Evolutionary conservation across 2,888 invertebrate genomes (phyloP), one percentile per base, ranked within the genome.

Genomic region (Amblyjoppa fuscipennis): DNA sequence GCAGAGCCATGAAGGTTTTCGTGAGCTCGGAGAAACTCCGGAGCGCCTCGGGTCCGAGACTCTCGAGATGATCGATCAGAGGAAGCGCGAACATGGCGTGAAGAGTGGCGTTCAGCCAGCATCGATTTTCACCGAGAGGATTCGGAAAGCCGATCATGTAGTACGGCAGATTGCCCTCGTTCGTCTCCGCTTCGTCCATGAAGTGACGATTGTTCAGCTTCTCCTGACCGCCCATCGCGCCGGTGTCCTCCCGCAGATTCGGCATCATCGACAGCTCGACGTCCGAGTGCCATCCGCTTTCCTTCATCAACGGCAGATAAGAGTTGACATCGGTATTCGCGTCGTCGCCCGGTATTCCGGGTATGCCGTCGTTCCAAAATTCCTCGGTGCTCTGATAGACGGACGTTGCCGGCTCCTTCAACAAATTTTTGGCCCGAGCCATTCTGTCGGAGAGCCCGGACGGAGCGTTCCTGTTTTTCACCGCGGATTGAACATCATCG

Each of bases 111-210:
- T 93, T 93, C 0, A 91, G 85, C 93, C 93, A 93, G 78, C 93
- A 93, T 28, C 92, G 90, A 87, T 93, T 93, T 87, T 92, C 92
- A 16, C 92, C 92, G 31, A 92, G 91, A 68, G 92, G 93, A 89
- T 93, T 93, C 28, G 92, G 93, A 80, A 93, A 93, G 6, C 93
- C 93, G 49, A 89, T 88, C 87, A 90, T 84, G 68, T 90, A 92
- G 76, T 90, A 89, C 1, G 92, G 90, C 56, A 84, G 85, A 64
- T n/a, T n/a, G 3, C 90, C 88, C 13, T 51, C 75, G 9, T 68
- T 45, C 74, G 68, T 49, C 31, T 45, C 53, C 11, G 16, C 64
- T 1, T 56, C 73, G 1, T 86, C 77, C 16, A 76, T 4, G n/a
- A 66, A 34, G 13, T 56, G 9, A 9, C 59, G 28, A 25, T 51